These are phyloP conservation scores for Sacculina carcini DNA, from an alignment of 2,888 invertebrate genomes.

Conservation along the genomic window DNA sequence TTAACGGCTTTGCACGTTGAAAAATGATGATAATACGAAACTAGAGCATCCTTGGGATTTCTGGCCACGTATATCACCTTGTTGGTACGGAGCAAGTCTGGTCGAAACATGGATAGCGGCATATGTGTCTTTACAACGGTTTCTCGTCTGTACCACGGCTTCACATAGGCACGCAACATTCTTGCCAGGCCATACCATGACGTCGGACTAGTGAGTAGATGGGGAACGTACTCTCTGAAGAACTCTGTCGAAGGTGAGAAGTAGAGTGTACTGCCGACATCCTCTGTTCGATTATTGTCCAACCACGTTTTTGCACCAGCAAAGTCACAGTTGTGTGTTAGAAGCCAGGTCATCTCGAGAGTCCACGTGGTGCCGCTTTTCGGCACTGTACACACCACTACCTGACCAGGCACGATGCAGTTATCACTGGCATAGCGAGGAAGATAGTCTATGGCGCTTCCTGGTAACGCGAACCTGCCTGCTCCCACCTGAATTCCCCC, in stretches of 20 bases:
- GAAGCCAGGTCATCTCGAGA: not conserved
- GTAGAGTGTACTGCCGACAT: not conserved
- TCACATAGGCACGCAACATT: not conserved
- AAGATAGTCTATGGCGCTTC: not conserved
- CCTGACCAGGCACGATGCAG: slow-evolving; percentile 4
- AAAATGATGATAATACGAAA: not conserved
- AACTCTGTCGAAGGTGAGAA: not conserved
- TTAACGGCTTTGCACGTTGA: not conserved
- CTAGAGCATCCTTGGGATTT: not conserved
- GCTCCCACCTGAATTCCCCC: not conserved
- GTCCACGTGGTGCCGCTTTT: slow-evolving; percentile 7
- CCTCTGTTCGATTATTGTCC: not conserved
- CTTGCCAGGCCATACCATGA: not conserved
- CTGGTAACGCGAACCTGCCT: not conserved
- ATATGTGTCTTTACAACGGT: not conserved
- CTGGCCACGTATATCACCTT: not conserved
- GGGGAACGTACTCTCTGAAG: not conserved
- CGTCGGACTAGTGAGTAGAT: not conserved
- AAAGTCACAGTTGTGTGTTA: not conserved
- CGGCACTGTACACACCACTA: slow-evolving; percentile 11
- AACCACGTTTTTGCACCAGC: not conserved
- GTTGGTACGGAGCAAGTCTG: not conserved
- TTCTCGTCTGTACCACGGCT: not conserved
- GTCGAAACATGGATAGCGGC: not conserved
- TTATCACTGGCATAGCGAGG: not conserved